A percentile compares a stretch with the other conserved stretches of the same genome.
Evolutionary conservation across 2,888 invertebrate genomes (phyloP).

Genomic region (Eupithecia inturbata): DNA sequence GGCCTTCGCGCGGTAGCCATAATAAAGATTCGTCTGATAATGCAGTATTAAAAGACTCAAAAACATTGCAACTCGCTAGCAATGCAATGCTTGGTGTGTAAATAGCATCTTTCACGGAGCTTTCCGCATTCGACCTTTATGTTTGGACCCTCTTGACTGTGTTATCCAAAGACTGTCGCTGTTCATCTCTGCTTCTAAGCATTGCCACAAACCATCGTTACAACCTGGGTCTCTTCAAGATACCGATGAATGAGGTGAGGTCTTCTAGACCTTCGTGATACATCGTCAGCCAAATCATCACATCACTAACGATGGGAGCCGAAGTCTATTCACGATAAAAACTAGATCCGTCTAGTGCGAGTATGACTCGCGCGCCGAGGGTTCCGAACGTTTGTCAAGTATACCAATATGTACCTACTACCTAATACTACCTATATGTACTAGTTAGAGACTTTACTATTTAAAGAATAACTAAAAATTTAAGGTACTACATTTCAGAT

Average conservation of each 20-base stretch:
- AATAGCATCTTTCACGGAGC: slow-evolving; percentile 20
- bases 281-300: too few relatives aligned
- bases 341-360: too few relatives aligned
- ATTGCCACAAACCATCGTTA: not conserved
- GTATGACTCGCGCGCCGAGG: too few relatives aligned
- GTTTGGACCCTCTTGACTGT: not conserved
- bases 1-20: slow-evolving; percentile 6
- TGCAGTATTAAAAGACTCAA: slow-evolving; percentile 16
- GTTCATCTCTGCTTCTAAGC: not conserved
- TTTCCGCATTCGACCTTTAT: not conserved
- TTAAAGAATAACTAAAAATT: too few relatives aligned
- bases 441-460: too few relatives aligned
- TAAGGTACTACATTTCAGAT: too few relatives aligned
- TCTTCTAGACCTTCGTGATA: not conserved
- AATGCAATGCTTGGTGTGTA: not conserved
- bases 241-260: too few relatives aligned
- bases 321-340: too few relatives aligned
- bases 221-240: not conserved
- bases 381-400: too few relatives aligned
- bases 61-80: slow-evolving; percentile 15
- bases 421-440: too few relatives aligned
- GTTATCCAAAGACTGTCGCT: not conserved
- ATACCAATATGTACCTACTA: too few relatives aligned
- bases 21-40: slow-evolving; percentile 7
- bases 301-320: too few relatives aligned